Conservation (phyloP, 2,797 vertebrate species). For the Adrianichthys oophorus region DNA sequence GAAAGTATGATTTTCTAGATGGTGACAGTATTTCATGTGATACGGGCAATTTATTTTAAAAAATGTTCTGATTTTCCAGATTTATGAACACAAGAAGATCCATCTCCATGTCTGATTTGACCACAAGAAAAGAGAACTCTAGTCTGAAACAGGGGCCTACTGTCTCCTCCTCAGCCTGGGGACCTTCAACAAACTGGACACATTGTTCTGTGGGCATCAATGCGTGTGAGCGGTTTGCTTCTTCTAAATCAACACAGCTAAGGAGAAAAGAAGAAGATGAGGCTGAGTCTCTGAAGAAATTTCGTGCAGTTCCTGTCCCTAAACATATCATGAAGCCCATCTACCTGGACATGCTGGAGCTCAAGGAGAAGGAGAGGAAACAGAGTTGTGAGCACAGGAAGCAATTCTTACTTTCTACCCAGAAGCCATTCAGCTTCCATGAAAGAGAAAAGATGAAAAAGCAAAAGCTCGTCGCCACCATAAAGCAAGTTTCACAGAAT, state of each 20-base stretch:
- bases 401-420: conserved; percentile 83
- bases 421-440: conserved; percentile 90
- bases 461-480: conserved; percentile 67
- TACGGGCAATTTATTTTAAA: not conserved
- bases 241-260: conserved; percentile 68
- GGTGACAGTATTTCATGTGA: conserved; percentile 7
- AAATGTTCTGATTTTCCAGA: conserved; percentile 26
- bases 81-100: conserved; percentile 65
- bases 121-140: conserved; percentile 46
- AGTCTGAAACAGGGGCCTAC: conserved; percentile 58
- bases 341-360: conserved; percentile 82
- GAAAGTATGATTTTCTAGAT: conserved; percentile 37
- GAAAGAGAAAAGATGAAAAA: conserved; percentile 83
- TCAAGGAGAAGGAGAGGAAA: conserved; percentile 80
- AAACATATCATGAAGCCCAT: conserved; percentile 80
- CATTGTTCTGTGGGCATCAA: conserved; percentile 68
- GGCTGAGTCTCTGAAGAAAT: conserved; percentile 89
- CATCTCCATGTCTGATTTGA: conserved; percentile 71
- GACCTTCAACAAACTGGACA: conserved; percentile 52
- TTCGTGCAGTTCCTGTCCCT: conserved; percentile 85
- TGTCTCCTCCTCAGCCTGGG: conserved; percentile 61
- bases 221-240: conserved; percentile 61
- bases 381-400: conserved; percentile 82
- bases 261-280: conserved; percentile 80
- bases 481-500: conserved; percentile 52